phyloP scores from a whole-genome alignment of 2,888 invertebrate genomes.

The Hyposoter didymator region DNA sequence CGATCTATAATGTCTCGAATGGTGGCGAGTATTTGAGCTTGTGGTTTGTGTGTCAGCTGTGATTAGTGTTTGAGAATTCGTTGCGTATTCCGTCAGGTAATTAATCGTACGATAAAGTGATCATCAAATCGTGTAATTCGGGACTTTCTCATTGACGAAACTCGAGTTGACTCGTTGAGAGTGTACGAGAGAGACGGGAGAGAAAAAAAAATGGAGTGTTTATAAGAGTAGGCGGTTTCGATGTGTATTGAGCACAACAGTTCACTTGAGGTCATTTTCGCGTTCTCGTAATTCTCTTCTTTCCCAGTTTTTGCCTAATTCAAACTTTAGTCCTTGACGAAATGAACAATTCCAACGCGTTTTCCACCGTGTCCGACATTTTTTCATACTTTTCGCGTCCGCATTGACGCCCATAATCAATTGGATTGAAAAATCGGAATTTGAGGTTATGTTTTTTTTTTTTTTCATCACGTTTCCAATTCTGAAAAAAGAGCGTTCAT shows the following conservation, averaged over 20 bases:
- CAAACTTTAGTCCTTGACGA: neutral
- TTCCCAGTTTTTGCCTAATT: neutral
- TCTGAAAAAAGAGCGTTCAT: neutral
- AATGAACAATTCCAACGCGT: neutral
- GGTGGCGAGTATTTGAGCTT: constrained; percentile 44
- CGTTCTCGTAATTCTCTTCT: constrained; percentile 36
- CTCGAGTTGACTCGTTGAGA: constrained; percentile 45
- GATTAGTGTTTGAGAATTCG: constrained; percentile 26
- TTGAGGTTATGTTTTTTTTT: constrained; percentile 76
- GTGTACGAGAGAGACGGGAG: constrained; percentile 24
- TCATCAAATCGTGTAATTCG: neutral
- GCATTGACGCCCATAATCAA: neutral
- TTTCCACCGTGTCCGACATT: constrained; percentile 1
- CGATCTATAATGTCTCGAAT: constrained; percentile 69
- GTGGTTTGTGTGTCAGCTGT: constrained; percentile 21
- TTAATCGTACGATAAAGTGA: neutral
- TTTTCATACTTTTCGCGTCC: neutral
- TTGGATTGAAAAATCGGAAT: constrained; percentile 1
- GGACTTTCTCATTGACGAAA: constrained; percentile 33
- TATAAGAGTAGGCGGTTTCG: constrained; percentile 71
- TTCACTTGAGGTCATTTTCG: constrained; percentile 75
- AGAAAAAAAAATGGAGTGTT: constrained; percentile 72
- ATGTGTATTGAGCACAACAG: constrained; percentile 75
- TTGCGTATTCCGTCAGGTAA: constrained; percentile 41
- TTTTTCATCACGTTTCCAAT: constrained; percentile 1